Evolutionary conservation across 2,113 vertebrate species (phyloP), one percentile per base, ranked within the genome.

Genomic region (Campylomormyrus numenius): DNA sequence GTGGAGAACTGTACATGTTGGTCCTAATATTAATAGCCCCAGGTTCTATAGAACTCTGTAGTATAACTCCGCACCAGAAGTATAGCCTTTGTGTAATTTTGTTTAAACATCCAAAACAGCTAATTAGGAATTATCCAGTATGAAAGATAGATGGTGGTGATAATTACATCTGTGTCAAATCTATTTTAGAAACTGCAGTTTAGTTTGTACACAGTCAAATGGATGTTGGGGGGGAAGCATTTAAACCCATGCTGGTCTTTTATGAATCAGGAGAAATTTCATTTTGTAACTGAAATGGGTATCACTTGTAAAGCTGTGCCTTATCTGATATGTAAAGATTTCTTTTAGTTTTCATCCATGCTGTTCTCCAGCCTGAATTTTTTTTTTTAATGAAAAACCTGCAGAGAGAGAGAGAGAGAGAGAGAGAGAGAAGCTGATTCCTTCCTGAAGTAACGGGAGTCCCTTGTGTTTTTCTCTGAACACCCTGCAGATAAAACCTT

Each of bases 81-180:
- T 93, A 94, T 94, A 91, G 90, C 80, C 48, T 3, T 89, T 46
- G 5, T 74, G 66, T 52, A 46, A 46, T 84, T 92, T 92, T 88
- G 90, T 93, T 94, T 94, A 92, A 94, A 31, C 62, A 31, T 70
- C n/a, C 93, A 90, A 91, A 94, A 94, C 91, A 91, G 93, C 91
- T 85, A 92, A 92, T 93, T 94, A 92, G 93, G 91, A 94, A 95
- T 95, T 95, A 95, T 90, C 91, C 92, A 91, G 92, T 90, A 56
- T 13, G 87, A 90, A 91, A 93, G 95, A 94, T 92, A 94, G 93
- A 94, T 92, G 88, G 90, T 91, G 89, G 70, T 27, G 3, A 92
- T 94, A 94, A 46, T 85, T 48, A 45, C 39, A 85, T 84, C 15
- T 7, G 46, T 45, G 83, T 85, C 35, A 42, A 85, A 48, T 46